phyloP scores from a whole-genome alignment of 2,888 invertebrate species.

The Melinaea marsaeus region DNA sequence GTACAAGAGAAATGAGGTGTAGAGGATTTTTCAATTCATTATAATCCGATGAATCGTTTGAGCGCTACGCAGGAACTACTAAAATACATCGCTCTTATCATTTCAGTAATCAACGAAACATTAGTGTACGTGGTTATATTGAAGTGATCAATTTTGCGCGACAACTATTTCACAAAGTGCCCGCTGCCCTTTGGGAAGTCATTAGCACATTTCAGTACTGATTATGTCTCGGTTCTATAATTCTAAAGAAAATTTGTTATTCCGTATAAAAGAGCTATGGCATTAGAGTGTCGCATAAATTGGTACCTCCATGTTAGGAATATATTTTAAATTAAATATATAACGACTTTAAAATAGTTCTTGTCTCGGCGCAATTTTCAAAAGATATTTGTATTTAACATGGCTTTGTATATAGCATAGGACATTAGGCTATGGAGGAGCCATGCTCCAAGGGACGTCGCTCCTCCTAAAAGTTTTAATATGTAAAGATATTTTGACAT shows the following conservation, averaged over 20 bases:
- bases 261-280: not conserved
- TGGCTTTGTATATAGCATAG: not conserved
- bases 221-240: not conserved
- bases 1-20: too few relatives aligned
- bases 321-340: too few relatives aligned
- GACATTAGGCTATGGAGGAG: not conserved
- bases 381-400: not conserved
- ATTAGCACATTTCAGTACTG: not conserved
- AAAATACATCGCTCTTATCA: too few relatives aligned
- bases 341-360: too few relatives aligned
- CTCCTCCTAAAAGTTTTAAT: not conserved
- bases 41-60: too few relatives aligned
- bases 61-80: too few relatives aligned
- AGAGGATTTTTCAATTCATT: too few relatives aligned
- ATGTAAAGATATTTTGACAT: not conserved
- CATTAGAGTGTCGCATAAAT: not conserved
- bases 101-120: not conserved
- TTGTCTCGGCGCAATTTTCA: not conserved
- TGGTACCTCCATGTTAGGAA: too few relatives aligned
- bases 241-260: not conserved
- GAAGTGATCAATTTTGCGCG: not conserved
- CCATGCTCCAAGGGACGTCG: not conserved
- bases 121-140: not conserved
- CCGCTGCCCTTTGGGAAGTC: slow-evolving; percentile 4
- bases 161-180: not conserved